These are phyloP conservation scores for Chymomyza amoena DNA, from an alignment of 2,888 invertebrate species.

Conservation along the genomic window DNA sequence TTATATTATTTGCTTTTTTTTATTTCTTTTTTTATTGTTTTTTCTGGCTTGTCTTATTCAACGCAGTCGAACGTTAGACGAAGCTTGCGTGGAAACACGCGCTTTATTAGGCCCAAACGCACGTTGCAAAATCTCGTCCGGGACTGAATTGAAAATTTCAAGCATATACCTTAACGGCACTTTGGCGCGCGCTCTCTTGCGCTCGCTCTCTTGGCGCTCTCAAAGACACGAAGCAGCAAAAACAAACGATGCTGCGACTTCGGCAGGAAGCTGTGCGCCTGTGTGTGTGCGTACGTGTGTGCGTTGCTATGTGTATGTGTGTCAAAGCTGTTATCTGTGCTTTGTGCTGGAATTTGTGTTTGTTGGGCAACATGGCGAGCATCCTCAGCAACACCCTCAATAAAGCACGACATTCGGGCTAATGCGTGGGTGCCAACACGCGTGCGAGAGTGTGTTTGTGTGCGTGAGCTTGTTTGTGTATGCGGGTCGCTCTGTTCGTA, in stretches of 20 bases:
- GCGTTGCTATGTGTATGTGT: constrained; percentile 4
- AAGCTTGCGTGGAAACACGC: not conserved
- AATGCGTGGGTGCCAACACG: not conserved
- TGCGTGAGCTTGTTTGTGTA: constrained; percentile 17
- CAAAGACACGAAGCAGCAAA: not conserved
- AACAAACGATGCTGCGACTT: not conserved
- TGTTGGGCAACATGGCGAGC: constrained; percentile 68
- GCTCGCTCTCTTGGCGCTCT: not conserved
- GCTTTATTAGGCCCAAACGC: constrained; percentile 46
- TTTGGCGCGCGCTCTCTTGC: constrained; percentile 7
- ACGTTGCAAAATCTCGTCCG: constrained; percentile 76
- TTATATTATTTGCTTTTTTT: not conserved
- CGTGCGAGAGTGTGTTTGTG: constrained; percentile 13
- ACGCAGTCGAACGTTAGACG: not conserved
- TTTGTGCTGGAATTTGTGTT: constrained; percentile 69
- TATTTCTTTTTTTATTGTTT: constrained; percentile 15
- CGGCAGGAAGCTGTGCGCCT: constrained; percentile 35
- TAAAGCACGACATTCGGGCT: constrained; percentile 26
- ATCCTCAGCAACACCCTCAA: constrained; percentile 67
- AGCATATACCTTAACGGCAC: constrained; percentile 48
- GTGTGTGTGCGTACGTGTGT: constrained; percentile 8
- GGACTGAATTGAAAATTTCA: constrained; percentile 74
- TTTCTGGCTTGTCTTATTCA: constrained; percentile 16
- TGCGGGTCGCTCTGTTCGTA: constrained; percentile 16
- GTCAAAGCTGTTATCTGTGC: constrained; percentile 56